These are phyloP conservation scores for Synanthedon tipuliformis DNA, from an alignment of 2,888 invertebrate genomes.

Conservation along the genomic window DNA sequence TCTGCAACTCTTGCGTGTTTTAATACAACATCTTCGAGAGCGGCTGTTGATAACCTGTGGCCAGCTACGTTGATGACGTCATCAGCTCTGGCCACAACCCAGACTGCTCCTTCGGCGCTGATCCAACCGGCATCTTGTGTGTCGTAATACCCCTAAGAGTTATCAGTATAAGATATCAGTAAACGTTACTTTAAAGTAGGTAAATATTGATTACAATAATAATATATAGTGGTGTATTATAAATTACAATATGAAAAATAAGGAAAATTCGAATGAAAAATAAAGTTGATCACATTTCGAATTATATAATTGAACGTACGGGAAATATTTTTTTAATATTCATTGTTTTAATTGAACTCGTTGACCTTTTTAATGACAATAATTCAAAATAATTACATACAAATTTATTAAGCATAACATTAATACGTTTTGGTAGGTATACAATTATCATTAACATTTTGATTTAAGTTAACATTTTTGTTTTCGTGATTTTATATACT, in stretches of 20 bases:
- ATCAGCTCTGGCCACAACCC: slow-evolving; percentile 91
- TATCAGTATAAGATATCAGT: too few relatives aligned
- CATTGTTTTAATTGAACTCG: too few relatives aligned
- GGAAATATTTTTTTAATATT: too few relatives aligned
- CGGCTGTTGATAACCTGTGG: slow-evolving; percentile 89
- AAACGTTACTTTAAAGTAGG: background rate
- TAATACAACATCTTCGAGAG: slow-evolving; percentile 89
- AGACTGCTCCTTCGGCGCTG: slow-evolving; percentile 85
- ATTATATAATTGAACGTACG: too few relatives aligned
- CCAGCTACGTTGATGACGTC: slow-evolving; percentile 97
- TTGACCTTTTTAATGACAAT: background rate
- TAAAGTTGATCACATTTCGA: too few relatives aligned
- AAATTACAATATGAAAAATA: too few relatives aligned
- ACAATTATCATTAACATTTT: too few relatives aligned
- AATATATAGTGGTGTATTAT: background rate
- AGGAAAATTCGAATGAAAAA: too few relatives aligned
- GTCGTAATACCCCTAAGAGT: slow-evolving; percentile 87
- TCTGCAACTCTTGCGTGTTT: slow-evolving; percentile 89
- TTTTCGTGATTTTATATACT: slow-evolving; percentile 23
- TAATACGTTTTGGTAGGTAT: too few relatives aligned
- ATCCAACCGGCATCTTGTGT: slow-evolving; percentile 95
- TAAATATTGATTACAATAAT: background rate
- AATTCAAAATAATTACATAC: background rate
- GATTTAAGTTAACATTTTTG: too few relatives aligned
- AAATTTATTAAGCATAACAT: too few relatives aligned